Evolutionary conservation across 2,113 vertebrate species (phyloP).

Genomic region (Chroicocephalus ridibundus): DNA sequence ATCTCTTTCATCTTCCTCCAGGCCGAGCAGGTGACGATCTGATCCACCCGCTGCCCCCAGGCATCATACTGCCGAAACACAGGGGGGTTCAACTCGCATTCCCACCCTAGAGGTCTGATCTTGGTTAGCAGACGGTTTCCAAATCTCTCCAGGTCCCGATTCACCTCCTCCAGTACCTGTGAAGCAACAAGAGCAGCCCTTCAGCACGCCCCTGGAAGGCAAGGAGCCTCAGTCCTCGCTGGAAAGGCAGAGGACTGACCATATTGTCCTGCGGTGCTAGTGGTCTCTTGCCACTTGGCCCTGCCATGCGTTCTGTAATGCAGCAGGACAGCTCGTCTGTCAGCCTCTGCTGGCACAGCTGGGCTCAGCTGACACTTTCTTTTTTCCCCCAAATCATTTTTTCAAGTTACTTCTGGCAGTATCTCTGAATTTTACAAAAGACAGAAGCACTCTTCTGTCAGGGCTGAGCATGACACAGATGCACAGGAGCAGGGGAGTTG

Average conservation of each 20-base stretch:
- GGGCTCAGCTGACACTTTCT: neutral
- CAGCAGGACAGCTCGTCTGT: neutral
- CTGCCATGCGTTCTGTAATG: neutral
- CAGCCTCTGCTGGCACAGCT: neutral
- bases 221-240: neutral
- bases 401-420: neutral
- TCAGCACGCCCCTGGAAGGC: neutral
- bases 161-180: constrained; percentile 56
- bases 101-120: constrained; percentile 71
- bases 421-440: neutral
- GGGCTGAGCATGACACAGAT: neutral
- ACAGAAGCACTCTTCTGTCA: neutral
- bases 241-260: neutral
- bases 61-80: constrained; percentile 74
- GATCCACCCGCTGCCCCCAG: constrained; percentile 76
- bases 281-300: neutral
- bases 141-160: constrained; percentile 74
- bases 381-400: neutral
- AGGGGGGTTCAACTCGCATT: constrained; percentile 79
- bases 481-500: neutral
- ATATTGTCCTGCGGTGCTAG: neutral
- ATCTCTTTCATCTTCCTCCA: constrained; percentile 82
- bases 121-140: constrained; percentile 72
- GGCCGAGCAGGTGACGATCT: constrained; percentile 74
- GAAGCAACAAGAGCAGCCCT: neutral